Evolutionary conservation across 2,888 invertebrate species (phyloP).

Genomic region (Tuberolachnus salignus): DNA sequence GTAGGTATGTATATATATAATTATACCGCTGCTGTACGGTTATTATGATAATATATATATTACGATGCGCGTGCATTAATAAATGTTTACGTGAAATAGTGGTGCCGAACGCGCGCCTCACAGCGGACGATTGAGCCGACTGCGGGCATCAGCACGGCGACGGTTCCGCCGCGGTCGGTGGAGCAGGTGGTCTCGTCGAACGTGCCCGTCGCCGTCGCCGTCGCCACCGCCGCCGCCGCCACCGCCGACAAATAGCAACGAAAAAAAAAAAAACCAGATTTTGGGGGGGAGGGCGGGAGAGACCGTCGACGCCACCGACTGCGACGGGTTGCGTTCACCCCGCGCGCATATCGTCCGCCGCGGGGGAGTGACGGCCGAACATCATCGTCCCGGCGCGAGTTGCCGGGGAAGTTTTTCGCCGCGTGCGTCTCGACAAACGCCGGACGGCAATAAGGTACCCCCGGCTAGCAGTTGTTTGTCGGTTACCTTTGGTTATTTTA

Average conservation of each 20-base stretch:
- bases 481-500: too few species aligned
- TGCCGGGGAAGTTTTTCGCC: too few species aligned
- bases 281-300: background rate
- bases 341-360: conserved; percentile 21
- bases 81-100: background rate
- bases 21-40: too few species aligned
- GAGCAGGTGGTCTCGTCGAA: conserved; percentile 52
- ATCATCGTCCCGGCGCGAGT: conserved; percentile 12
- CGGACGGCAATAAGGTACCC: background rate
- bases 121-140: conserved; percentile 35
- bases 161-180: conserved; percentile 14
- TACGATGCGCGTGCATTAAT: background rate
- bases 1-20: too few species aligned
- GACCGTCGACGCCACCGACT: background rate
- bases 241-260: background rate
- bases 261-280: background rate
- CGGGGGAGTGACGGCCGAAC: background rate
- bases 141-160: conserved; percentile 1
- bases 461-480: background rate
- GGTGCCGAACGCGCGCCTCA: conserved; percentile 23
- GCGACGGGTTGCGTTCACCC: conserved; percentile 46
- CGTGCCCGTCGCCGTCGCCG: conserved; percentile 20
- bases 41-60: too few species aligned
- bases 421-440: too few species aligned
- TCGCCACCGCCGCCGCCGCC: too few species aligned